These are phyloP conservation scores for Nothocercus julius DNA, from an alignment of 2,113 vertebrate species.

Conservation along the genomic window DNA sequence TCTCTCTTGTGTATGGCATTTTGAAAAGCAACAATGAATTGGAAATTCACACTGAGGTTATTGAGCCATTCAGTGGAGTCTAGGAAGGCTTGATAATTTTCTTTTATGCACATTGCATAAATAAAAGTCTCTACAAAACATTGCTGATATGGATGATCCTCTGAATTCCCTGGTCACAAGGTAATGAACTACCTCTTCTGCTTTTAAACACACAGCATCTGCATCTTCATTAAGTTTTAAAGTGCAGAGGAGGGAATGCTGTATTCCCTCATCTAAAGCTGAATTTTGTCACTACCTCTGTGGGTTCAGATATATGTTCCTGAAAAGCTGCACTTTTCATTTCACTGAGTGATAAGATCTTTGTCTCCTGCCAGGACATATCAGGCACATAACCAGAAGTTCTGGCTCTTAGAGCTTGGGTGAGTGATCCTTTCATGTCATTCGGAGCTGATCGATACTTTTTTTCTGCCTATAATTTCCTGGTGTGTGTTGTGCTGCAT, in stretches of 20 bases:
- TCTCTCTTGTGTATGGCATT: neutral
- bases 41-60: neutral
- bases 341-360: slow-evolving; percentile 5
- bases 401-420: neutral
- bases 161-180: neutral
- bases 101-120: neutral
- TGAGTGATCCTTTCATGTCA: neutral
- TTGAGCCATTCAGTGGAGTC: neutral
- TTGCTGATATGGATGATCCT: fast-evolving
- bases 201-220: neutral
- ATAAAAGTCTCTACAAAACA: neutral
- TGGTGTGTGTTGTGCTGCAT: neutral
- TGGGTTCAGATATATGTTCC: neutral
- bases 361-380: slow-evolving; percentile 3
- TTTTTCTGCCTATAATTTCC: slow-evolving; percentile 17
- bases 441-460: slow-evolving; percentile 23
- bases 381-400: slow-evolving; percentile 2
- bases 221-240: neutral
- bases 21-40: slow-evolving; percentile 20
- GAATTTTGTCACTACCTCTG: neutral
- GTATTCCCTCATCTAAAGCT: neutral
- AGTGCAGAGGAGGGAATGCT: neutral
- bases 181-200: neutral
- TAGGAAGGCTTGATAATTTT: neutral
- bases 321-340: neutral